Evolutionary conservation across 92 coral and sea anemone genomes (phyloP).

Genomic region (Desmophyllum pertusum): DNA sequence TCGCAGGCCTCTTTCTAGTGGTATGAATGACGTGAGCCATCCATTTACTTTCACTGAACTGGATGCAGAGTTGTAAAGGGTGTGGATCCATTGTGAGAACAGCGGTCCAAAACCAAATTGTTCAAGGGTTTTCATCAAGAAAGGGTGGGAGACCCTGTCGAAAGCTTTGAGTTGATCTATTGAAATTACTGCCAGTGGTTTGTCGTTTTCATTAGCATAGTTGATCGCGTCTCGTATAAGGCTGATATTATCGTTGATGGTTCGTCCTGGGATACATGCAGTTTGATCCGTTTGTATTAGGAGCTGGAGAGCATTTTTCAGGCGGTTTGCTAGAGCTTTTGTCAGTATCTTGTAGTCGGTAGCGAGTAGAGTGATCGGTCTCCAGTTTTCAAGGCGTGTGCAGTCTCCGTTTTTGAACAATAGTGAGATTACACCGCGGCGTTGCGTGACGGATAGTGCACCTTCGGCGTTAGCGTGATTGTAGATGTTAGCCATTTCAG

Average conservation of each 20-base stretch:
- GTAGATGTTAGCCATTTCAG: not conserved
- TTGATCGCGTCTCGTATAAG: not conserved
- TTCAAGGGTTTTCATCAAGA: not conserved
- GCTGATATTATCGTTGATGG: not conserved
- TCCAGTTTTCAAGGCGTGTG: conserved; percentile 9
- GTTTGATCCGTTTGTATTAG: not conserved
- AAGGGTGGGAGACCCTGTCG: not conserved
- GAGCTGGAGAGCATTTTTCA: not conserved
- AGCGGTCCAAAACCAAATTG: conserved; percentile 29
- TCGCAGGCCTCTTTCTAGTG: not conserved
- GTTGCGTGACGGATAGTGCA: not conserved
- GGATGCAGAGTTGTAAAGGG: not conserved
- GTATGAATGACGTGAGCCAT: conserved; percentile 10
- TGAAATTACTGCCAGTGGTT: not conserved
- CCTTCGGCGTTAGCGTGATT: not conserved
- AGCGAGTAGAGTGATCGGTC: not conserved
- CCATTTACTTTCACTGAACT: conserved; percentile 9
- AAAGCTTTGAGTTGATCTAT: conserved; percentile 1
- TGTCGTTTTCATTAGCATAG: not conserved
- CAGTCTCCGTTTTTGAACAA: conserved; percentile 21
- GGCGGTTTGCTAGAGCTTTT: conserved; percentile 9
- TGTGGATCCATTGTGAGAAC: conserved; percentile 2
- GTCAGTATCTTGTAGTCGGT: conserved; percentile 14
- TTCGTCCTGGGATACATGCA: not conserved
- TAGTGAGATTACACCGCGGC: not conserved